Evolutionary conservation across 1,140 invertebrate species (phyloP).

Genomic region (Pseudobourletiella spinata): DNA sequence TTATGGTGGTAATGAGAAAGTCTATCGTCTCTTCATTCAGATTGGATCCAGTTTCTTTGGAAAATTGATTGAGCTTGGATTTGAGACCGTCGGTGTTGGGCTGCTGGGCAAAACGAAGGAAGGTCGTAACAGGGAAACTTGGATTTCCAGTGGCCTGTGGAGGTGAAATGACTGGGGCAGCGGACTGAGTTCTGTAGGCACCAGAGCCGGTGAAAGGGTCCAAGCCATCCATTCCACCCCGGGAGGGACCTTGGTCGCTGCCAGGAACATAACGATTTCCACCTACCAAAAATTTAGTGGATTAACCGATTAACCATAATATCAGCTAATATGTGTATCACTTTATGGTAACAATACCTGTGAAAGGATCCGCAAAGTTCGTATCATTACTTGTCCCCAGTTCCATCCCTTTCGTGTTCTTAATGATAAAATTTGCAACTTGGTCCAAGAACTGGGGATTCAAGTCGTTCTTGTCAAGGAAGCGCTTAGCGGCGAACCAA

Average conservation of each 20-base stretch:
- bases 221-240: conserved; percentile 4
- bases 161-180: background rate
- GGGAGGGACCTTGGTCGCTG: background rate
- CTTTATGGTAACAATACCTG: conserved; percentile 40
- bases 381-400: conserved; percentile 33
- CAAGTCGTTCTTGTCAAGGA: conserved; percentile 63
- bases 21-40: conserved; percentile 1
- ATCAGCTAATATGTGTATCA: conserved; percentile 11
- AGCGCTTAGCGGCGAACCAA: conserved; percentile 54
- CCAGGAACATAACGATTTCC: conserved; percentile 46
- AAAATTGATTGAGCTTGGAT: conserved; percentile 21
- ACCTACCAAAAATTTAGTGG: conserved; percentile 39
- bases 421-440: conserved; percentile 90
- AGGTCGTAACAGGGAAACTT: conserved; percentile 14
- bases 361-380: conserved; percentile 60
- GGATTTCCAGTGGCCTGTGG: background rate
- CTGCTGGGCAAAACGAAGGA: conserved; percentile 28
- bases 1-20: conserved; percentile 25
- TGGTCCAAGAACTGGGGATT: conserved; percentile 82
- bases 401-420: conserved; percentile 54
- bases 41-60: conserved; percentile 9
- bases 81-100: conserved; percentile 25
- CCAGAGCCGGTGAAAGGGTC: conserved; percentile 44
- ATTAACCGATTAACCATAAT: conserved; percentile 14
- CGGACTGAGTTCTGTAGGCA: conserved; percentile 37